Evolutionary conservation across 2,888 invertebrate genomes (phyloP), one percentile per base, ranked within the genome.

Genomic region (Acrocera orbiculus): DNA sequence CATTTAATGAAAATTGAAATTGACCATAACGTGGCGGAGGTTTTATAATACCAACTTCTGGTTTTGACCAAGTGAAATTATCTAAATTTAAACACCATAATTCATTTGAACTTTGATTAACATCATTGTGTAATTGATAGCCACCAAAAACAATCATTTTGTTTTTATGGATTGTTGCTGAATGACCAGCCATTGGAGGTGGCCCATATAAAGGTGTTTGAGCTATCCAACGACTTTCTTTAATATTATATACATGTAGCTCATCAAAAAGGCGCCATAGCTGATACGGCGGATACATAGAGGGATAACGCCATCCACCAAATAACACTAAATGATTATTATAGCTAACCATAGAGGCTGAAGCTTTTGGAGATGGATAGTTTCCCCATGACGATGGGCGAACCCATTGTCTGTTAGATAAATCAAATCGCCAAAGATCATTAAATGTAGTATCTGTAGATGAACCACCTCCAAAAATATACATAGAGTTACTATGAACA

Each of bases 351-450:
- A 95, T 75, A 13, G 87, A 79, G 20, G 92, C 87, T 54, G 89
- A 89, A 32, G 92, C 92, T 63, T 93, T 95, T 1, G 95, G 93
- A 4, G 89, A 86, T 7, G 95, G 95, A 63, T 93, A 92, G 30
- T 76, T 79, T 22, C 57, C 57, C 60, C 76, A 77, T 4, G 86
- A 78, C 27, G 82, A 59, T 1, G 82, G 81, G 43, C 87, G 66
- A 14, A 80, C 69, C 93, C 93, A 93, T 44, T 74, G 69, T 47
- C 87, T 67, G 29, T 70, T 76, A 2, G 81, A 80, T 39, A 95
- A 67, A 64, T 95, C 87, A 57, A 95, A 75, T 42, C 75, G 69
- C 95, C 95, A 95, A 20, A 96, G 65, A 63, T 96, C 95, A 64
- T 96, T 95, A 52, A 93, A 93, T 10, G 95, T 87, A 14, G 95